Evolutionary conservation across 2,113 vertebrate species (phyloP).

Genomic region (Pituophis catenifer): DNA sequence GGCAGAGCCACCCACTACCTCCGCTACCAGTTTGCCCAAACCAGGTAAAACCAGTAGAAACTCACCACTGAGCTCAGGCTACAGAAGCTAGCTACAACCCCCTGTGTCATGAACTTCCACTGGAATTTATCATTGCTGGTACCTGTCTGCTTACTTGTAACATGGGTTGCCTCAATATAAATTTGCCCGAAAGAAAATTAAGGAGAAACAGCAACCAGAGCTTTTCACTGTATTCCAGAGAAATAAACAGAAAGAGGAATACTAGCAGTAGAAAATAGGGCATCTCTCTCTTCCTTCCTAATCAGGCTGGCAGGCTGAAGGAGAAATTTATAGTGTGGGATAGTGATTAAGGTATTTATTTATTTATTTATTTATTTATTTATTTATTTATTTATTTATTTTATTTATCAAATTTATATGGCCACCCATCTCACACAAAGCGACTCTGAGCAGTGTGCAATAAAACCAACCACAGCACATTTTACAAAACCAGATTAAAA

Average conservation of each 20-base stretch:
- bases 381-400: too few relatives aligned
- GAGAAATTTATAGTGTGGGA: neutral
- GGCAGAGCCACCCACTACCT: too few relatives aligned
- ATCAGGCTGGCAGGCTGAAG: neutral
- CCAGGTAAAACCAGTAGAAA: too few relatives aligned
- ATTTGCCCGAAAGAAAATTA: neutral
- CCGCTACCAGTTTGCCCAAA: too few relatives aligned
- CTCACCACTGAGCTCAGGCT: too few relatives aligned
- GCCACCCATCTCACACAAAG: neutral
- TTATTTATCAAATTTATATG: neutral
- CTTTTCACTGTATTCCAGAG: neutral
- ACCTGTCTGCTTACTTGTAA: neutral
- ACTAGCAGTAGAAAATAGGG: neutral
- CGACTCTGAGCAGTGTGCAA: neutral
- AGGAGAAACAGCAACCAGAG: neutral
- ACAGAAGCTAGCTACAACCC: neutral
- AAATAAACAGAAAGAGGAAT: neutral
- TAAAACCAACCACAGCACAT: neutral
- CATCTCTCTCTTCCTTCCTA: neutral
- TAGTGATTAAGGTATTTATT: neutral
- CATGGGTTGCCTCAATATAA: neutral
- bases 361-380: too few relatives aligned
- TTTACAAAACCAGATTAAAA: neutral
- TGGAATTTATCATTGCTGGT: too few relatives aligned
- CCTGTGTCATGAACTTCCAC: neutral